A percentile compares a stretch with the other conserved stretches of the same genome.
Conservation (phyloP, 2,113 vertebrate species). For the Falcunculus frontatus region DNA sequence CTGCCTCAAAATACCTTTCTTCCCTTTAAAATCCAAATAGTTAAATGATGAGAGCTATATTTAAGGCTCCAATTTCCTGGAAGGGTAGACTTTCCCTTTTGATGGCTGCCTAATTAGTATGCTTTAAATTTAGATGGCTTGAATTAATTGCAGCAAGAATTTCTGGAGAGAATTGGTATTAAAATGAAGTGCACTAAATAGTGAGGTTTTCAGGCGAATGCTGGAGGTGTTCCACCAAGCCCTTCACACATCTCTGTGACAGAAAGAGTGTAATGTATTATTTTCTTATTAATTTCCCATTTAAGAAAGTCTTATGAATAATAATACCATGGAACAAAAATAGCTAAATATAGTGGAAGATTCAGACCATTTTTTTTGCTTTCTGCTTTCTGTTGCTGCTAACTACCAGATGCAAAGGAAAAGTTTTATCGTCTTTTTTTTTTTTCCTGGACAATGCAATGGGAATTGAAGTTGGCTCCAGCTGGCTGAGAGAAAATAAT, state of each 20-base stretch:
- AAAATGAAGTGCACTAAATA: conserved; percentile 45
- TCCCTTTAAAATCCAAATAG: conserved; percentile 20
- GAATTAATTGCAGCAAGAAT: conserved; percentile 67
- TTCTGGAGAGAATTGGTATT: conserved; percentile 41
- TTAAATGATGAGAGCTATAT: conserved; percentile 55
- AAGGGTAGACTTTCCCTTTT: conserved; percentile 51
- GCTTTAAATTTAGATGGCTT: conserved; percentile 67
- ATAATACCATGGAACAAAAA: conserved; percentile 21
- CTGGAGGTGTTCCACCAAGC: conserved; percentile 32
- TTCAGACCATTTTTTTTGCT: not conserved
- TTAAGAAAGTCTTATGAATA: conserved; percentile 36
- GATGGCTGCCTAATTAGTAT: conserved; percentile 62
- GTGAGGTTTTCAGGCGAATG: conserved; percentile 25
- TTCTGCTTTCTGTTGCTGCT: not conserved
- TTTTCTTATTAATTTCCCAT: conserved; percentile 61
- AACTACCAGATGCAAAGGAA: not conserved
- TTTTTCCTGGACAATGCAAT: not conserved
- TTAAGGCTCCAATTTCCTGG: conserved; percentile 60
- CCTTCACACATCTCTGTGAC: conserved; percentile 1
- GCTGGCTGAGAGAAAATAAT: not conserved
- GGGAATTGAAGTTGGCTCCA: not conserved
- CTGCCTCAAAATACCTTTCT: not conserved
- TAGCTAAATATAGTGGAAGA: not conserved
- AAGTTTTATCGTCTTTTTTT: not conserved
- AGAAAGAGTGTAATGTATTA: conserved; percentile 24